Evolutionary conservation across 2,797 vertebrate genomes (phyloP), one percentile per base, ranked within the genome.

Genomic region (Sebastes taczanowskii): DNA sequence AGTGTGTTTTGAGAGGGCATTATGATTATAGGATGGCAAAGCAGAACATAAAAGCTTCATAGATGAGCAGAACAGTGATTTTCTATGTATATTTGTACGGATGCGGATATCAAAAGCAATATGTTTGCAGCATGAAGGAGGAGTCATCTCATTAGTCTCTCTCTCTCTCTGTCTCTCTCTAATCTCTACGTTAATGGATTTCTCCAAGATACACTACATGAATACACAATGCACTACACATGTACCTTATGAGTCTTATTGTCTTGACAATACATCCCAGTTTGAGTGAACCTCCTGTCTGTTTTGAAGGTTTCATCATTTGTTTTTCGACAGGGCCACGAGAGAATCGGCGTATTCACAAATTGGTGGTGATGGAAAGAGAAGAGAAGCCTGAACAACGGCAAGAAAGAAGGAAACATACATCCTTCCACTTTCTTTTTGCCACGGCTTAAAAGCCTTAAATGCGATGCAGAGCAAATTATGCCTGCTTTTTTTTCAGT

Each of bases 401-500:
- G 52, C 30, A 18, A 68, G 62, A 63, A 75, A 61, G 42, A 65
- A 38, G 58, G 32, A 79, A 85, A 83, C 25, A 71, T 29, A 88
- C 61, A 38, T 34, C 60, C 23, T 59, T 64, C 25, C 62, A 20
- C 32, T 85, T 86, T 76, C 46, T 72, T 55, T 18, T 67, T 27
- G 76, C 68, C 42, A 61, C 8, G 0, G 63, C 64, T 76, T 86
- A 84, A 84, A 83, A 80, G 69, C 64, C 73, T 88, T 84, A 75
- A 88, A 85, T 80, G 67, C 53, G 71, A 86, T 85, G 80, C 78
- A 66, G 64, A 84, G 71, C 63, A 86, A 89, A 87, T 69, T 72
- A 71, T 64, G 80, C 56, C 80, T 71, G 61, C 72, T 75, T 63
- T 68, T 87, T 87, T 81, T 80, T 73, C 74, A 63, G 68, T 68